Percentiles rank a stretch among this genome's conserved stretches.
Evolutionary conservation across 2,113 vertebrate species (phyloP).

Genomic region (Chloropsis cyanopogon): DNA sequence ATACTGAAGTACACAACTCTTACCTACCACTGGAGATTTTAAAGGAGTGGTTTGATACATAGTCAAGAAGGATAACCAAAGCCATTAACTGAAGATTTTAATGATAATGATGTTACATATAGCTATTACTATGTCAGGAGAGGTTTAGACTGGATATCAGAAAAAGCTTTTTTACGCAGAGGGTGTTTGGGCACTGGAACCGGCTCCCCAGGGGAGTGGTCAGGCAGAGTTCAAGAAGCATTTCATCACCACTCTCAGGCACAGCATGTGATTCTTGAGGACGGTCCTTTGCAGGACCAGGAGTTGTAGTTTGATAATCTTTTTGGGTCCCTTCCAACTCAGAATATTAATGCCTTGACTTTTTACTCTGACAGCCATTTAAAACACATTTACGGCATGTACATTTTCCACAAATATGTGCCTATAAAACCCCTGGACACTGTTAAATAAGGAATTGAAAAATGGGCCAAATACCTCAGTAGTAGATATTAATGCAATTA

Average conservation of each 20-base stretch:
- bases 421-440: not conserved
- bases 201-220: not conserved
- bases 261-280: not conserved
- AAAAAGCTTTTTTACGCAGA: not conserved
- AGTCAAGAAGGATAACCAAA: not conserved
- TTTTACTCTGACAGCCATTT: not conserved
- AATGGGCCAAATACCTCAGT: not conserved
- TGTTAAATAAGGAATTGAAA: not conserved
- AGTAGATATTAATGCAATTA: not conserved
- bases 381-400: not conserved
- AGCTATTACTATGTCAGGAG: not conserved
- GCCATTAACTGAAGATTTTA: not conserved
- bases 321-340: not conserved
- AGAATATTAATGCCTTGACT: not conserved
- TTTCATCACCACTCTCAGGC: not conserved
- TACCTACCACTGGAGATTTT: not conserved
- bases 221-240: not conserved
- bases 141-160: not conserved
- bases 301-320: not conserved
- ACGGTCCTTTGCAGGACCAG: not conserved
- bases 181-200: not conserved
- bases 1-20: not conserved
- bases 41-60: not conserved
- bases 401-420: not conserved
- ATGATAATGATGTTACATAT: not conserved